Base-by-base conservation (phyloP, 92 coral and sea anemone species). In the Phenganax subtilis region DNA sequence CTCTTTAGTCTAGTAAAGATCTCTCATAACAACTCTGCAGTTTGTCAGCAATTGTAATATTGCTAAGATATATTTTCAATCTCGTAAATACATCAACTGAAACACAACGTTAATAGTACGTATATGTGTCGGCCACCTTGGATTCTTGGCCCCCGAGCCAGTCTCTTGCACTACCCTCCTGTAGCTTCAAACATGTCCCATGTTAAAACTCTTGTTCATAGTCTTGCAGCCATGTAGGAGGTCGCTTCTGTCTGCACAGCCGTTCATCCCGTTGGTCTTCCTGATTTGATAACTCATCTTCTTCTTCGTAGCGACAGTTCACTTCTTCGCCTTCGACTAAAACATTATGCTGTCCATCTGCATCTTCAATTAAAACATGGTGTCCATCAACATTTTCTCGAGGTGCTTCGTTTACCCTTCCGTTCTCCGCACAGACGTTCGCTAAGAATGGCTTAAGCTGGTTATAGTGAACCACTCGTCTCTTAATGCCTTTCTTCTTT, bases 1-100 rank as follows among this genome's bases (percentile, higher is more conserved):
- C 25, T 20, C 25, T 20, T 20, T 20, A 20, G 25, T 20, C 25
- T 20, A 8, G 81, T 85, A 8, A 73, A 68, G 85, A 72, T 81
- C 20, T 20, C 25, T 9, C 77, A 81, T 80, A 85, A 85, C 88
- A 85, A 60, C 72, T 57, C 88, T 86, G 88, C 85, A 20, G 25
- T 20, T 20, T 85, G 75, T 85, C 85, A 86, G 87, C 25, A 20
- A 20, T 20, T 84, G 83, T 83, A 83, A 75, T 37, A 37, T 2
- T 37, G 47, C 5, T 37, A 37, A 37, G 5, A 37, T 37, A 37
- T 37, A 37, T 37, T 37, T 37, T 2, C 3, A 37, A 37, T 20
- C 25, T 20, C 25, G 25, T 20, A 37, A 5, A 37, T 1, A 37
- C 47, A 37, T 37, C 47, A 37, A 37, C 47, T 37, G 47, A 1